Base-by-base conservation (phyloP, 2,888 invertebrate genomes). In the Rhodophaea formosa region DNA sequence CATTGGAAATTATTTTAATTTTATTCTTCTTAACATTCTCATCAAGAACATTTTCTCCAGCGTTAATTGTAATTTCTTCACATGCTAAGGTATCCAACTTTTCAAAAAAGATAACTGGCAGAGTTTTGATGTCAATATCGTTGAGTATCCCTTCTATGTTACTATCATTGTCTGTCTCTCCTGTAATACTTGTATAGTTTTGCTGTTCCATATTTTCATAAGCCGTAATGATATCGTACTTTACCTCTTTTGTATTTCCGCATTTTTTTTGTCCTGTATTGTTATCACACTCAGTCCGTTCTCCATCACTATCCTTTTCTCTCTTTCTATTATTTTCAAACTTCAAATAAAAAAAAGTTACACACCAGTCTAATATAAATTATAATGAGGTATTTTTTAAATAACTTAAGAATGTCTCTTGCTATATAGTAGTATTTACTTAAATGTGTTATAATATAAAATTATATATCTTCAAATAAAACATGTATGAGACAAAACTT, bases 41-140 rank as follows among this genome's bases (percentile, higher is more conserved):
- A 42, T 42, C 42, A 42, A 42, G n/a, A 42, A 10, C 42, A 42
- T 10, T 42, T 42, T 42, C 42, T 42, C 14, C 42, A 42, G 10
- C 14, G 14, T 14, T 42, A 14, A 42, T 42, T 14, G 42, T 42
- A 42, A 42, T 10, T 14, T 42, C 42, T 30, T n/a, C 42, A 42
- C 42, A 42, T 42, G 42, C 30, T 30, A 30, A 30, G 30, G 30
- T 30, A 30, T 30, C 30, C 30, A 30, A 30, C 30, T 44, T 44
- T 14, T 44, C 14, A 44, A 44, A 15, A 14, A 39, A 39, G 39
- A 39, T 39, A 39, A 39, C 16, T 14, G 44, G 44, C 44, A 44
- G 44, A 44, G 14, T 44, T 44, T 15, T 44, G 8, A 44, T 44
- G 44, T 44, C 44, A 16, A 44, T 44, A 44, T 44, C 44, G 44